Base-by-base conservation (phyloP, 2,113 vertebrate species). In the Fregata magnificens region DNA sequence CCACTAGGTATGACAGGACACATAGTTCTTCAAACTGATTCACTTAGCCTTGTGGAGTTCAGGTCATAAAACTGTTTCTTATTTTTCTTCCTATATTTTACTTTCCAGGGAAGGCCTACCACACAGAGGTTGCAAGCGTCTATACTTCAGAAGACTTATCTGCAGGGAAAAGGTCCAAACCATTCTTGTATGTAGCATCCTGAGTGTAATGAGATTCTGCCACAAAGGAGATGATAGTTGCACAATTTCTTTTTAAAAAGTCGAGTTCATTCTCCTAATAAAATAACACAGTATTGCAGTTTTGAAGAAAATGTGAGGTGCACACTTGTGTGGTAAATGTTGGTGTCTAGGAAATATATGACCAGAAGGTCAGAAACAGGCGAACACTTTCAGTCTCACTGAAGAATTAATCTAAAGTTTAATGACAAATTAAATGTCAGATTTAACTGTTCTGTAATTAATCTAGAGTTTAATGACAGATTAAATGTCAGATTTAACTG, bases 401-500 rank as follows among this genome's bases (percentile, higher is more conserved):
- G 81, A 91, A 91, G 84, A 90, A 92, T 83, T 91, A 94, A 95
- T 90, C 66, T 94, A 31, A 92, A 96, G 77, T 95, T 95, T 96
- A 96, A 92, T 80, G 95, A 96, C 62, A 96, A 88, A 93, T 88
- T 80, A 86, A 95, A 95, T 95, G 94, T 86, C 94, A 95, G 74
- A 80, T 94, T 79, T 85, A 91, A 85, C 65, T 67, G 17, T 74
- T 94, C 52, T 52, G 56, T 79, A 93, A 97, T 96, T 91, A 94
- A 96, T 94, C 80, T 84, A 71, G 50, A 82, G 71, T 95, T 94
- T 90, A 87, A 93, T 86, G 87, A 89, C 90, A 91, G 67, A 82
- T 58, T 95, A 91, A 94, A 96, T 91, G 90, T 91, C 90, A 93
- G 50, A 56, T 63, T 82, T 94, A 91, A 86, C 91, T 79, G 44